phyloP scores from a whole-genome alignment of 2,888 invertebrate species.

The Spodoptera littoralis region DNA sequence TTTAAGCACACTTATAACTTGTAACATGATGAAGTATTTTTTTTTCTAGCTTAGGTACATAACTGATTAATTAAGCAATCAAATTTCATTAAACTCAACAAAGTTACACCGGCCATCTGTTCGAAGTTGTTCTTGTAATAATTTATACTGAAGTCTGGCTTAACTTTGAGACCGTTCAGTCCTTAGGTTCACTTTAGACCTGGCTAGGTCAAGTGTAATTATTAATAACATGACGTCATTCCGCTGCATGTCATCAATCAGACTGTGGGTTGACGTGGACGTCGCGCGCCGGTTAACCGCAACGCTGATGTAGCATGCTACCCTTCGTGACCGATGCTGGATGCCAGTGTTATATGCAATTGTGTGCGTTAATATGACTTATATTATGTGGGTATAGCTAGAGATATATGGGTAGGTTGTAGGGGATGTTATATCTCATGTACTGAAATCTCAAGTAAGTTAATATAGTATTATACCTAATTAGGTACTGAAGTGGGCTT shows the following conservation, averaged over 20 bases:
- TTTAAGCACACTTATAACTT: too few species aligned
- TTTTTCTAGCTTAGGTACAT: background rate
- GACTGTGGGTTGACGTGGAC: slow-evolving; percentile 58
- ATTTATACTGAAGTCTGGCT: slow-evolving; percentile 40
- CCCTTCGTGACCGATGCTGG: slow-evolving; percentile 64
- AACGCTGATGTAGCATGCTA: slow-evolving; percentile 81
- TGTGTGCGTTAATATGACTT: slow-evolving; percentile 31
- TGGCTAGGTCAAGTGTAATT: slow-evolving; percentile 39
- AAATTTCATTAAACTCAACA: slow-evolving; percentile 18
- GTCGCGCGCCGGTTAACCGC: slow-evolving; percentile 79
- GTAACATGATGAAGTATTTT: background rate
- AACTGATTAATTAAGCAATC: slow-evolving; percentile 1
- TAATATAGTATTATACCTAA: too few species aligned
- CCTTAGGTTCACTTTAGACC: slow-evolving; percentile 33
- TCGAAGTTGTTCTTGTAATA: slow-evolving; percentile 34
- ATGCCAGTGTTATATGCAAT: slow-evolving; percentile 49
- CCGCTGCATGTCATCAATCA: slow-evolving; percentile 54
- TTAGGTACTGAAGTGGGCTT: too few species aligned
- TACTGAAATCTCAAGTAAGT: too few species aligned
- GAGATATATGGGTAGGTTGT: background rate
- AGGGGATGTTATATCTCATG: too few species aligned
- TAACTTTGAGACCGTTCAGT: slow-evolving; percentile 29
- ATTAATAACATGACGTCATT: slow-evolving; percentile 42
- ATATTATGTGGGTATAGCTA: slow-evolving; percentile 23
- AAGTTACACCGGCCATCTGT: slow-evolving; percentile 25